Conservation (phyloP, 1,140 invertebrate genomes). For the Aphaenogaster floridana region DNA sequence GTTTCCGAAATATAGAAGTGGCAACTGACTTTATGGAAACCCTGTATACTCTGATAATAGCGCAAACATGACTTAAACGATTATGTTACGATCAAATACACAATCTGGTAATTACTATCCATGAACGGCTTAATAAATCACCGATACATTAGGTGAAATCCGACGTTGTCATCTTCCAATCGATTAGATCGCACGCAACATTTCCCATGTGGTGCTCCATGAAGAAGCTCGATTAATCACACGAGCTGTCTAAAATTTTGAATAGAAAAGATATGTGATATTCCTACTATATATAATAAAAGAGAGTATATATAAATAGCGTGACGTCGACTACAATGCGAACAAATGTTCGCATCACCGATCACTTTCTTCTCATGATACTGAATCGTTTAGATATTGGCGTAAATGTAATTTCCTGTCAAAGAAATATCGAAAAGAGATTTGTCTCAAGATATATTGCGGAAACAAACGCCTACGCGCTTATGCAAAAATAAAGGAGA, state of each 20-base stretch:
- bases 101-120: slow-evolving; percentile 26
- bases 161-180: slow-evolving; percentile 56
- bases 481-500: slow-evolving; percentile 15
- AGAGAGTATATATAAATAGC: slow-evolving; percentile 59
- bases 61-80: neutral
- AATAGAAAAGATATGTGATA: slow-evolving; percentile 7
- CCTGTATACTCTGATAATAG: neutral
- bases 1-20: too few relatives aligned
- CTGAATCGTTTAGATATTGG: slow-evolving; percentile 65
- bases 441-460: slow-evolving; percentile 65
- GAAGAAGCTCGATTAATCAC: slow-evolving; percentile 53
- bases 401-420: slow-evolving; percentile 79
- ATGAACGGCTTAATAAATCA: slow-evolving; percentile 44
- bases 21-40: too few relatives aligned
- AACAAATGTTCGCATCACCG: slow-evolving; percentile 32
- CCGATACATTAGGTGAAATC: slow-evolving; percentile 20
- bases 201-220: slow-evolving; percentile 23
- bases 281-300: neutral
- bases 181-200: slow-evolving; percentile 41
- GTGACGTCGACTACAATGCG: slow-evolving; percentile 58
- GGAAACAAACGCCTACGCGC: neutral
- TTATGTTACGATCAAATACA: slow-evolving; percentile 19
- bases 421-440: slow-evolving; percentile 80
- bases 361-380: slow-evolving; percentile 34
- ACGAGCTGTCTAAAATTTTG: slow-evolving; percentile 31